Conservation (phyloP, 2,113 vertebrate genomes). For the Dissostichus mawsoni region DNA sequence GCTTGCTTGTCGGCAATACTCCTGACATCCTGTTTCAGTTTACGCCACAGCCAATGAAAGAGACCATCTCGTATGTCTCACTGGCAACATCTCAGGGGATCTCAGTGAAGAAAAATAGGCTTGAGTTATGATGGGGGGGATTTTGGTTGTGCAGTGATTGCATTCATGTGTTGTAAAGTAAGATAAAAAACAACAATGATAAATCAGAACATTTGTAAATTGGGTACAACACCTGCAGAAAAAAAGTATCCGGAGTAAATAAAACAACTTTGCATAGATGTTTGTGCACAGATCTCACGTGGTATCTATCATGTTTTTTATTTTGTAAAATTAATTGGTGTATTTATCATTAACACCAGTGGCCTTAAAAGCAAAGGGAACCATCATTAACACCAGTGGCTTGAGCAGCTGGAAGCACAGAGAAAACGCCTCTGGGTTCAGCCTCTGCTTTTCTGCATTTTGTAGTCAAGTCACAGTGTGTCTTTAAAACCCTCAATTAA, state of each 20-base stretch:
- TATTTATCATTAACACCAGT: conserved; percentile 71
- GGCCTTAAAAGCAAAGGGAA: conserved; percentile 62
- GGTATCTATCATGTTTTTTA: conserved; percentile 48
- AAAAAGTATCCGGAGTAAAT: conserved; percentile 19
- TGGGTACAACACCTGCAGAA: conserved; percentile 43
- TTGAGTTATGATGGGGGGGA: conserved; percentile 29
- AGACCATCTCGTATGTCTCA: conserved; percentile 47
- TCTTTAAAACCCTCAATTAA: conserved; percentile 79
- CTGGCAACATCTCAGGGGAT: conserved; percentile 44
- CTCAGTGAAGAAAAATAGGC: conserved; percentile 37
- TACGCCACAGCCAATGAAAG: conserved; percentile 50
- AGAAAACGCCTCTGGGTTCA: conserved; percentile 54
- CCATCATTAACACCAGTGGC: conserved; percentile 67
- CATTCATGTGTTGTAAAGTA: conserved; percentile 45
- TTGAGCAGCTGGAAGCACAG: conserved; percentile 55
- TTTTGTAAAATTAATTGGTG: conserved; percentile 64
- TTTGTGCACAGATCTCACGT: conserved; percentile 44
- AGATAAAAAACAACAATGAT: conserved; percentile 4
- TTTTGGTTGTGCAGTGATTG: conserved; percentile 36
- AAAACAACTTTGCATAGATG: conserved; percentile 52
- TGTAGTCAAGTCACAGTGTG: conserved; percentile 72
- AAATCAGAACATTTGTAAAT: conserved; percentile 22
- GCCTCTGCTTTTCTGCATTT: conserved; percentile 50
- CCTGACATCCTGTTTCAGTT: conserved; percentile 62
- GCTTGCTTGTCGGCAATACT: conserved; percentile 52